Evolutionary conservation across 2,113 vertebrate species (phyloP).

Genomic region (Notechis scutatus): DNA sequence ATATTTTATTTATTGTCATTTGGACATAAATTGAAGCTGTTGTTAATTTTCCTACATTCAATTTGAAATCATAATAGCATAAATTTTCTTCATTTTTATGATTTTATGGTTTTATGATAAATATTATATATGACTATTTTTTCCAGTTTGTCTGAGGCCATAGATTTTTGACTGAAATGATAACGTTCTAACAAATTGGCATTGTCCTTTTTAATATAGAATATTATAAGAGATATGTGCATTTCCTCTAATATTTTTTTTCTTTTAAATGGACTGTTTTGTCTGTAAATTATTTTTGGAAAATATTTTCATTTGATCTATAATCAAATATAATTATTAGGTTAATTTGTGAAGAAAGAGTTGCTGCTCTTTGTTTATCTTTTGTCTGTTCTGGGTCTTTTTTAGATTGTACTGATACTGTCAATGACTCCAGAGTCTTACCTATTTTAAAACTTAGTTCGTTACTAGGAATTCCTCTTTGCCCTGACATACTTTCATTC

Average conservation of each 20-base stretch:
- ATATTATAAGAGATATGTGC: background rate
- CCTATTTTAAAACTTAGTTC: conserved; percentile 3
- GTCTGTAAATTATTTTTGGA: background rate
- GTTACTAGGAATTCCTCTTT: background rate
- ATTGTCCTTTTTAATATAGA: background rate
- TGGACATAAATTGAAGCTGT: background rate
- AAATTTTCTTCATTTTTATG: background rate
- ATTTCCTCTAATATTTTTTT: background rate
- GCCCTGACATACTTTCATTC: background rate
- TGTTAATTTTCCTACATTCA: background rate
- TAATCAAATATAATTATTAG: background rate
- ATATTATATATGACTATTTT: background rate
- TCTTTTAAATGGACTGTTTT: background rate
- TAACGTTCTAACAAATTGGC: background rate
- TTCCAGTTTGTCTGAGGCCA: background rate
- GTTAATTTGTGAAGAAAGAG: background rate
- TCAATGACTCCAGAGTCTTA: background rate
- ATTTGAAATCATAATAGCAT: background rate
- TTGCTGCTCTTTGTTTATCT: background rate
- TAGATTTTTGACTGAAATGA: background rate
- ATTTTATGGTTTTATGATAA: background rate
- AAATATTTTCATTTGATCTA: background rate
- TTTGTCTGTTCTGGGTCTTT: background rate
- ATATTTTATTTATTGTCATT: background rate
- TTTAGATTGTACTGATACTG: background rate